phyloP scores from a whole-genome alignment of 2,888 invertebrate species.

The Phlogophora meticulosa region DNA sequence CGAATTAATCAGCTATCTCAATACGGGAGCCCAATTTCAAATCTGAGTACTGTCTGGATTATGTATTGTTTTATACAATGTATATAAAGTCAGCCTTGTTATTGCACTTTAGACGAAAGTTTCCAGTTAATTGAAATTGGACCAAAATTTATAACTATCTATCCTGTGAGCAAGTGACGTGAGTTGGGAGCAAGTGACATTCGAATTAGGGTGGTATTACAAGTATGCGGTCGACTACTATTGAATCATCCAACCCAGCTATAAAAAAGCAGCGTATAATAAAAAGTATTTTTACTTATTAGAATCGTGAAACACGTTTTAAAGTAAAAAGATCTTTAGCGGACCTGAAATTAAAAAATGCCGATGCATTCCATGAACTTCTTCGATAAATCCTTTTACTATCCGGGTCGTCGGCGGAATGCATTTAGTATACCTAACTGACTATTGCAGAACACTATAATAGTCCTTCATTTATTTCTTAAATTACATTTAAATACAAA shows the following conservation, averaged over 20 bases:
- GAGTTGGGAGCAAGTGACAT: too few species aligned
- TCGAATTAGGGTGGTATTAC: too few species aligned
- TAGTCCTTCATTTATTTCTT: conserved; percentile 17
- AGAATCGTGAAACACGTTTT: background rate
- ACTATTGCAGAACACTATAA: background rate
- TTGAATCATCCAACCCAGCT: too few species aligned
- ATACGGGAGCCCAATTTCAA: conserved; percentile 14
- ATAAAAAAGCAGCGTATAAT: too few species aligned
- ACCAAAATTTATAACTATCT: too few species aligned
- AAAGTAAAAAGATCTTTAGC: background rate
- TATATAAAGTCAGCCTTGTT: too few species aligned
- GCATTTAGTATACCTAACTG: conserved; percentile 17
- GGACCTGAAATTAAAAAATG: conserved; percentile 44
- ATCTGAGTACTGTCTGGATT: background rate
- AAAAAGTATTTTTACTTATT: too few species aligned
- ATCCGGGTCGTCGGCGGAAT: conserved; percentile 34
- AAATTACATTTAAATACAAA: background rate
- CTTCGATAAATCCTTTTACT: conserved; percentile 36
- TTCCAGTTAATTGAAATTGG: too few species aligned
- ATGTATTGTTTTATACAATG: background rate
- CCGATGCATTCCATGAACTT: conserved; percentile 29
- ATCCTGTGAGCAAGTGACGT: too few species aligned
- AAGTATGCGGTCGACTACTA: too few species aligned
- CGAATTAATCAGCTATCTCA: conserved; percentile 9
- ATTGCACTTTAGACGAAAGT: too few species aligned